Evolutionary conservation across 2,113 vertebrate species (phyloP), one percentile per base, ranked within the genome.

Genomic region (Bombycilla garrulus): DNA sequence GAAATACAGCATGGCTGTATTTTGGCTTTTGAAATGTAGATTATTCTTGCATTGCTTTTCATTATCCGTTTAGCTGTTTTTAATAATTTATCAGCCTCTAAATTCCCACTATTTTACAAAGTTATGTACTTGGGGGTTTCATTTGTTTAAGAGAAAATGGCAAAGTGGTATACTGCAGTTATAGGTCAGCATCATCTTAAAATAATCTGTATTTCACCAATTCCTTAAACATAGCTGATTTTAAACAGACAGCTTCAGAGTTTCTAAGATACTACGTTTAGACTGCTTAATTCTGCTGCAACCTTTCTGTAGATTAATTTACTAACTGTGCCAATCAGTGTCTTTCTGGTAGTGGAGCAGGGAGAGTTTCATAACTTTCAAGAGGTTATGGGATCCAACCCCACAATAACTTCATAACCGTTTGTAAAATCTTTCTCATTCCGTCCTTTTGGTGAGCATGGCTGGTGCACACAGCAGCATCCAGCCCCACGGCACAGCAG

Each of bases 141-240:
- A 88, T 62, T 90, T 89, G 13, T 93, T 94, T 85, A 76, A 93
- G 76, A 87, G 94, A 89, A 93, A 95, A 71, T 31, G 7, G 10
- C 3, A 4, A 69, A 51, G 33, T 81, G 19, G 17, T 70, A 35
- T 35, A 56, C 26, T 66, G 35, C 26, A 90, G 15, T 35, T 72
- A 86, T 64, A 91, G 78, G 94, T 95, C 95, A 93, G 10, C 36
- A 76, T 79, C 48, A 92, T 95, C 96, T 97, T 90, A 91, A 97
- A 97, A 97, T 79, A 42, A 88, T 85, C 84, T 93, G 22, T 91
- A 90, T 88, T 95, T 97, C 88, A 86, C 36, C 96, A 90, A 65
- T 86, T 94, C 81, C 79, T 96, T 89, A 96, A 96, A 88, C 62
- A 88, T 61, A 94, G 73, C 6, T 96, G 85, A 79, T 95, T 97